Evolutionary conservation across 2,797 vertebrate genomes (phyloP).

Genomic region (Neosilurus mollespiculum): DNA sequence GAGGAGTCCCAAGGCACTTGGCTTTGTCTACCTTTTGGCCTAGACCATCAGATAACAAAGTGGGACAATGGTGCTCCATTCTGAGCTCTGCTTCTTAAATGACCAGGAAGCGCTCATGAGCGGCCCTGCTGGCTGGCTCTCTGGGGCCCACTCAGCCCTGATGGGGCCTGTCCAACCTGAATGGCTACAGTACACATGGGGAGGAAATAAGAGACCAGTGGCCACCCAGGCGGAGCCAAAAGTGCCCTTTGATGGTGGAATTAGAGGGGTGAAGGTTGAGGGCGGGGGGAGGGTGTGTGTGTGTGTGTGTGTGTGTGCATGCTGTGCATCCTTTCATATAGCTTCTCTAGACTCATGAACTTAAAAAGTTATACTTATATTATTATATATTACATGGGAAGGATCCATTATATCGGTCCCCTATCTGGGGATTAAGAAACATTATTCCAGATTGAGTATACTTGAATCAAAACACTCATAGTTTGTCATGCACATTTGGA

Average conservation of each 20-base stretch:
- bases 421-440: too few species aligned
- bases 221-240: constrained; percentile 77
- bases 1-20: constrained; percentile 63
- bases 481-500: too few species aligned
- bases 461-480: too few species aligned
- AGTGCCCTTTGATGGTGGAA: constrained; percentile 71
- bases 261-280: constrained; percentile 49
- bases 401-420: too few species aligned
- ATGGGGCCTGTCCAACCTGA: constrained; percentile 69
- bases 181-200: constrained; percentile 66
- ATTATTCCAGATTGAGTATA: too few species aligned
- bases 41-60: constrained; percentile 80
- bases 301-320: too few species aligned
- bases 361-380: too few species aligned
- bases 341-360: neutral
- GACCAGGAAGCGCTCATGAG: constrained; percentile 79
- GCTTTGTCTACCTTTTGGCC: constrained; percentile 77
- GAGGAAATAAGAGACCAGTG: constrained; percentile 78
- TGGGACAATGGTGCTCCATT: constrained; percentile 80
- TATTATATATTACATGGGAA: too few species aligned
- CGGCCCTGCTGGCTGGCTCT: constrained; percentile 74
- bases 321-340: constrained; percentile 14
- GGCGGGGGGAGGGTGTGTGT: too few species aligned
- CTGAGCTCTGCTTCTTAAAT: constrained; percentile 75
- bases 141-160: constrained; percentile 77